These are phyloP conservation scores for Anser brachyrhynchus DNA, from an alignment of 2,113 vertebrate genomes.

Conservation along the genomic window DNA sequence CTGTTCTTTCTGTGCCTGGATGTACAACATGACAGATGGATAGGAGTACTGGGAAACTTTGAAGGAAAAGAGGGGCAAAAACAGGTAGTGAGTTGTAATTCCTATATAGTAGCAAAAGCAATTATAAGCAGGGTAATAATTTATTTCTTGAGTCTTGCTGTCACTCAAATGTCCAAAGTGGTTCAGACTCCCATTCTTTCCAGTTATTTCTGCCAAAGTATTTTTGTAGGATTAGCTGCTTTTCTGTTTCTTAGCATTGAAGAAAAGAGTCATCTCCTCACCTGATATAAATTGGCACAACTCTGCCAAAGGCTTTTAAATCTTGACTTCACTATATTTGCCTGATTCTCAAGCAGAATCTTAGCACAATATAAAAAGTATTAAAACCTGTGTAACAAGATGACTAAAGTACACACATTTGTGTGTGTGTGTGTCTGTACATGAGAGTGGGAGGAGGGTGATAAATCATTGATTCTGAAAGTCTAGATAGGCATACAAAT, in stretches of 20 bases:
- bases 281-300: background rate
- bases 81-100: background rate
- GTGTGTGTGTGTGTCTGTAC: background rate
- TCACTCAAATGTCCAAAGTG: background rate
- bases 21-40: background rate
- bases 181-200: background rate
- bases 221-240: background rate
- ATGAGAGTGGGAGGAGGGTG: background rate
- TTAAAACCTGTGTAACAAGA: background rate
- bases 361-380: background rate
- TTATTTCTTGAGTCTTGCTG: background rate
- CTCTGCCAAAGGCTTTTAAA: background rate
- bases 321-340: background rate
- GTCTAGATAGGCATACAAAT: background rate
- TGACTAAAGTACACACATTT: background rate
- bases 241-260: background rate
- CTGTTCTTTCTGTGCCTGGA: constrained; percentile 5
- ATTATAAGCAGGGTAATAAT: background rate
- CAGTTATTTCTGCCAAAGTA: background rate
- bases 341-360: background rate
- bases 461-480: background rate
- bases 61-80: background rate
- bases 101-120: background rate
- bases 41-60: background rate
- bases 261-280: background rate